Evolutionary conservation across 2,888 invertebrate species (phyloP).

Genomic region (Cheilosia vulpina): DNA sequence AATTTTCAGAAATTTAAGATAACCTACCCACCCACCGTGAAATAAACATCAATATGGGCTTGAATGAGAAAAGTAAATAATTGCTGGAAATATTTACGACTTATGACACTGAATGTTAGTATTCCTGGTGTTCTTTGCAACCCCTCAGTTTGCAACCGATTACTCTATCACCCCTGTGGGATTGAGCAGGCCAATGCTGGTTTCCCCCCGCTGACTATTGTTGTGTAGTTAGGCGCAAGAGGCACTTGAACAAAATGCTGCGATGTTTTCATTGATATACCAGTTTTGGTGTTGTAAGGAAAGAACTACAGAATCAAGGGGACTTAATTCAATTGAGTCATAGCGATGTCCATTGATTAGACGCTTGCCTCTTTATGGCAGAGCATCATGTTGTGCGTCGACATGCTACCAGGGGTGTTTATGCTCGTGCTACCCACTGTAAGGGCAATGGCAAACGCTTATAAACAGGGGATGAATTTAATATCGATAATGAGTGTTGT

Average conservation of each 20-base stretch:
- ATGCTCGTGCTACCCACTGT: constrained; percentile 46
- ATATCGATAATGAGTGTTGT: constrained; percentile 75
- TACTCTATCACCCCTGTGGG: constrained; percentile 82
- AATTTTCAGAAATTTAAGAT: constrained; percentile 68
- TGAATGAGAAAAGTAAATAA: constrained; percentile 78
- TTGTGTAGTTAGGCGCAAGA: constrained; percentile 58
- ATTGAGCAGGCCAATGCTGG: constrained; percentile 77
- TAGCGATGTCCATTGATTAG: constrained; percentile 75
- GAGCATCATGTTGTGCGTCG: constrained; percentile 79
- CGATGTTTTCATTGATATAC: constrained; percentile 70
- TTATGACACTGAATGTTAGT: constrained; percentile 82
- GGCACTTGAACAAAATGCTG: constrained; percentile 70
- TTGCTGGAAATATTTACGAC: constrained; percentile 80
- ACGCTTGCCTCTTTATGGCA: constrained; percentile 72
- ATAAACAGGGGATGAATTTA: constrained; percentile 76
- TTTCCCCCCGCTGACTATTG: constrained; percentile 67
- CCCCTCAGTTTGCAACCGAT: constrained; percentile 43
- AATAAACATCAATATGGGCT: constrained; percentile 76
- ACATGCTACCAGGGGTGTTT: constrained; percentile 63
- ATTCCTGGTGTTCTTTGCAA: constrained; percentile 49
- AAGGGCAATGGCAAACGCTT: constrained; percentile 68
- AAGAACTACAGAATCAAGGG: constrained; percentile 76
- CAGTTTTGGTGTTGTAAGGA: constrained; percentile 66
- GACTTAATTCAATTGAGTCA: constrained; percentile 78
- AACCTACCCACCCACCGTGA: constrained; percentile 74